phyloP scores from a whole-genome alignment of 2,888 invertebrate species.

The Lysandra bellargus region DNA sequence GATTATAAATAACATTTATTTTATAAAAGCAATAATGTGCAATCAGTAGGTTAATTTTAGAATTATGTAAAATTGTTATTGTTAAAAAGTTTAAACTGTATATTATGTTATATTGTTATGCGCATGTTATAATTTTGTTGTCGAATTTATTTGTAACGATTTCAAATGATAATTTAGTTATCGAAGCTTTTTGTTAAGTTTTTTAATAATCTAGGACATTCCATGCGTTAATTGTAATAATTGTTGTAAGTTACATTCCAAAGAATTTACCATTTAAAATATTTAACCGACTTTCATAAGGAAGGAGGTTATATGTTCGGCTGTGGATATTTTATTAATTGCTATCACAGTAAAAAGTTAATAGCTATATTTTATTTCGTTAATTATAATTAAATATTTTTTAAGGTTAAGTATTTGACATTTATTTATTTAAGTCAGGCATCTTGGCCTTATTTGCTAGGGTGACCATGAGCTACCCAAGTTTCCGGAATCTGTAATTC shows the following conservation, averaged over 20 bases:
- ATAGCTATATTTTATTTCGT: background rate
- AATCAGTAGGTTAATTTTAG: background rate
- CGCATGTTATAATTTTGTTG: background rate
- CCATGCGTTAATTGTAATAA: background rate
- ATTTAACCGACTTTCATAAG: background rate
- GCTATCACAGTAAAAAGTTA: background rate
- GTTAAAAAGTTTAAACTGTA: background rate
- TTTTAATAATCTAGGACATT: background rate
- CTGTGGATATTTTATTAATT: background rate
- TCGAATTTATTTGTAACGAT: background rate
- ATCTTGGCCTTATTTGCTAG: background rate
- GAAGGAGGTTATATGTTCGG: background rate
- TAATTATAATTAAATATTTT: background rate
- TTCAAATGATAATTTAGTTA: background rate
- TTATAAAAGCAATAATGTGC: background rate
- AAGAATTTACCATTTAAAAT: background rate
- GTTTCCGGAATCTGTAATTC: background rate
- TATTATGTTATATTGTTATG: background rate
- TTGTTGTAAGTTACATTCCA: constrained; percentile 4
- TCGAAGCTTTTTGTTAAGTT: background rate
- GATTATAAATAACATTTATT: background rate
- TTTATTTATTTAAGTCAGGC: background rate
- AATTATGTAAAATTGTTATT: background rate
- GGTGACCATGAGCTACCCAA: background rate
- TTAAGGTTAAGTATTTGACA: background rate